Conservation (phyloP, 2,797 vertebrate genomes). For the Sarcoramphus papa region DNA sequence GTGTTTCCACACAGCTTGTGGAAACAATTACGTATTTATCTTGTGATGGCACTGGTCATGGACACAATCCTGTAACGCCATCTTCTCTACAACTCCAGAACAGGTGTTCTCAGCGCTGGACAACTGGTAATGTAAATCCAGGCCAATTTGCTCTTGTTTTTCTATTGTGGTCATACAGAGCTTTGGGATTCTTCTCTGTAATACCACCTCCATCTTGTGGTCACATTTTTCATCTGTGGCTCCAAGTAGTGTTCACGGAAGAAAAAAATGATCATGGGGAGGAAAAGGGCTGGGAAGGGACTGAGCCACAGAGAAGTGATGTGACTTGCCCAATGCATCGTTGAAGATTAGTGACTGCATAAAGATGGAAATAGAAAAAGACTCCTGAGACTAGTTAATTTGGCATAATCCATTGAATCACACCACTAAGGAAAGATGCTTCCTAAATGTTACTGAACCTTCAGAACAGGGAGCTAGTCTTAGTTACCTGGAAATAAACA, state of each 20-base stretch:
- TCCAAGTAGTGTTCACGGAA: background rate
- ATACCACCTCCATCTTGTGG: background rate
- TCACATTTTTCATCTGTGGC: background rate
- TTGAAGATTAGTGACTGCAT: background rate
- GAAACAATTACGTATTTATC: background rate
- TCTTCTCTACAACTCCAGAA: background rate
- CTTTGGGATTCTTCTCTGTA: background rate
- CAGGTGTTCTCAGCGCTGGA: background rate
- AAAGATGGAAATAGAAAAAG: background rate
- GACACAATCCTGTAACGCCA: background rate
- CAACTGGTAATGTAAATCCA: background rate
- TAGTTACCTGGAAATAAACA: background rate
- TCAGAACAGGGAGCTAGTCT: background rate
- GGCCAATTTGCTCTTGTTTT: background rate
- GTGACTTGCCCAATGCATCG: background rate
- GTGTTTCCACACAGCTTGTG: background rate
- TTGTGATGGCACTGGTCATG: background rate
- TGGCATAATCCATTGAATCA: background rate
- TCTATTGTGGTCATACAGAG: background rate
- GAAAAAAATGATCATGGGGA: background rate
- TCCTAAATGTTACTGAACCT: background rate
- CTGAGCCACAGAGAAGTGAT: background rate
- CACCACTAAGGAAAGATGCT: background rate
- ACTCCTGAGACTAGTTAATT: background rate
- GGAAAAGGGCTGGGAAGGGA: background rate